Conservation (phyloP, 2,888 invertebrate genomes). For the Portevinia maculata region DNA sequence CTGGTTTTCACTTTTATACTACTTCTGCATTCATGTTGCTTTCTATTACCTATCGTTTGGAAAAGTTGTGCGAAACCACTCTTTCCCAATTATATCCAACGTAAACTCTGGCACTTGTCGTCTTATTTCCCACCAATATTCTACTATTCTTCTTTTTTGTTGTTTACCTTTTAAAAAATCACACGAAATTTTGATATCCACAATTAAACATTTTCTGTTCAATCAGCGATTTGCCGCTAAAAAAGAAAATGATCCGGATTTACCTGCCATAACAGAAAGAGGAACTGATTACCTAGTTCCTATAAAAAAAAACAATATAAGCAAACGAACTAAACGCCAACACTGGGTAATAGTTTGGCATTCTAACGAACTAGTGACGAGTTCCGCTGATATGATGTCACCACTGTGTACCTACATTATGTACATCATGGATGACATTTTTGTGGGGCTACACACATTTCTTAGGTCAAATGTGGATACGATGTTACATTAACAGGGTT, state of each 20-base stretch:
- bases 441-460: background rate
- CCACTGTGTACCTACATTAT: conserved; percentile 1
- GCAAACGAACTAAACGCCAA: background rate
- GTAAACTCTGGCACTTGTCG: background rate
- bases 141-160: background rate
- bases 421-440: background rate
- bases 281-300: conserved; percentile 57
- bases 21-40: too few relatives aligned
- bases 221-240: background rate
- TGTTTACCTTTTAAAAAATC: conserved; percentile 10
- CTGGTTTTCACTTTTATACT: too few relatives aligned
- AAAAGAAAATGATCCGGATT: conserved; percentile 33
- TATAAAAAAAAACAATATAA: background rate
- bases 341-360: too few relatives aligned
- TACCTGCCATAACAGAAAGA: conserved; percentile 42
- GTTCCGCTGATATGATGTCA: conserved; percentile 13
- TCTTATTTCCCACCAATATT: conserved; percentile 6
- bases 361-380: conserved; percentile 2
- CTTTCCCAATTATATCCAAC: background rate
- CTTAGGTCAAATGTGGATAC: too few relatives aligned
- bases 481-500: too few relatives aligned
- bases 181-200: background rate
- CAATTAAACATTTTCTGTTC: background rate
- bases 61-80: background rate
- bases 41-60: too few relatives aligned